Evolutionary conservation across 1,140 invertebrate genomes (phyloP).

Genomic region (Apis cerana): DNA sequence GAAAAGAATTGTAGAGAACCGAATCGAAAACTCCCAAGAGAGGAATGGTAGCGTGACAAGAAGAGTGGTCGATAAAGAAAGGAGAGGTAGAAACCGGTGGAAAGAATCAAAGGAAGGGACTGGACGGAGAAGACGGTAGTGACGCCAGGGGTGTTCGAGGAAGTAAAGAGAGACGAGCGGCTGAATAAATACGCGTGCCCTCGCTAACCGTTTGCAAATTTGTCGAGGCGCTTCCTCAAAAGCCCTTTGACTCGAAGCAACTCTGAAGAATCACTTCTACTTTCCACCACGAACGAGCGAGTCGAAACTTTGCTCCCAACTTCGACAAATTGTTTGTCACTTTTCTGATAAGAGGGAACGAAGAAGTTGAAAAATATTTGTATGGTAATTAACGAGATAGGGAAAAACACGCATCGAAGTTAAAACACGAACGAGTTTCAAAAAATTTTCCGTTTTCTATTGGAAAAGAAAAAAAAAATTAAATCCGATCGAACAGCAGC

Average conservation of each 20-base stretch:
- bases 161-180: slow-evolving; percentile 51
- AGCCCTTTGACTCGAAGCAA: slow-evolving; percentile 16
- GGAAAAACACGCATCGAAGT: too few relatives aligned
- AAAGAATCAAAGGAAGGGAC: slow-evolving; percentile 21
- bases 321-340: slow-evolving; percentile 7
- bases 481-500: too few relatives aligned
- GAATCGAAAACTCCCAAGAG: not conserved
- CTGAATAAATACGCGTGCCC: slow-evolving; percentile 65
- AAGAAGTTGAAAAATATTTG: not conserved
- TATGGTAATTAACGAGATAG: not conserved
- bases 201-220: slow-evolving; percentile 67
- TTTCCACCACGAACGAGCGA: not conserved
- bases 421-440: not conserved
- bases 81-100: not conserved
- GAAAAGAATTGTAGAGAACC: too few relatives aligned
- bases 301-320: not conserved
- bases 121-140: slow-evolving; percentile 5
- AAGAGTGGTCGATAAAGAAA: not conserved
- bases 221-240: slow-evolving; percentile 54
- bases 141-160: slow-evolving; percentile 22
- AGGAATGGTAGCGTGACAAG: not conserved
- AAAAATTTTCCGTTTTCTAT: not conserved
- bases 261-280: slow-evolving; percentile 3
- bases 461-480: too few relatives aligned
- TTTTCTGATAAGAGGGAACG: not conserved